Evolutionary conservation across 2,888 invertebrate genomes (phyloP).

Genomic region (Anthophora plumipes): DNA sequence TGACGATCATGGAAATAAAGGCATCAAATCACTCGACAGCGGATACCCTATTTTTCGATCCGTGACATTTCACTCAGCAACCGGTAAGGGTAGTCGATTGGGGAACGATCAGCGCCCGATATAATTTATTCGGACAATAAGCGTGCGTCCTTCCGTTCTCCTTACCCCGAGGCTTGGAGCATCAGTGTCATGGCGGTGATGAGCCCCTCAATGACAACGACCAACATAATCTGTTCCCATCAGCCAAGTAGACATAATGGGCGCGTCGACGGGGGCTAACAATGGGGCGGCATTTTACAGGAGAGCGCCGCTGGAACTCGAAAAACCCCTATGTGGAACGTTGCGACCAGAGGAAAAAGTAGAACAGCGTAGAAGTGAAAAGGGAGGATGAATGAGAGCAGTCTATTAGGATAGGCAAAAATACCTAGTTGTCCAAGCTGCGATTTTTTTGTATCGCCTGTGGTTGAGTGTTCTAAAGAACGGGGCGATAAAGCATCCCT

Average conservation of each 20-base stretch:
- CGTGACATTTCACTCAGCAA: slow-evolving; percentile 60
- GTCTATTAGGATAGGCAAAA: slow-evolving; percentile 18
- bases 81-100: slow-evolving; percentile 52
- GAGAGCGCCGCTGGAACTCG: slow-evolving; percentile 70
- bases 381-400: slow-evolving; percentile 2
- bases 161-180: slow-evolving; percentile 59
- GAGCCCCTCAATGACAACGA: slow-evolving; percentile 82
- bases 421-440: slow-evolving; percentile 24
- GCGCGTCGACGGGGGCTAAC: slow-evolving; percentile 77
- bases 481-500: not conserved
- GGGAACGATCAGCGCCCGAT: slow-evolving; percentile 56
- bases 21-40: slow-evolving; percentile 57
- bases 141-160: slow-evolving; percentile 61
- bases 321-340: slow-evolving; percentile 45
- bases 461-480: no score
- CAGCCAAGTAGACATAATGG: slow-evolving; percentile 81
- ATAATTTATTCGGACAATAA: slow-evolving; percentile 81
- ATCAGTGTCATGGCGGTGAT: slow-evolving; percentile 81
- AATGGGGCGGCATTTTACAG: slow-evolving; percentile 76
- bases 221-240: slow-evolving; percentile 83
- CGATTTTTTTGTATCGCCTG: slow-evolving; percentile 6
- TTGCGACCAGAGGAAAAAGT: slow-evolving; percentile 38
- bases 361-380: not conserved
- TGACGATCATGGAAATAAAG: slow-evolving; percentile 56
- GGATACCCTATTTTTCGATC: slow-evolving; percentile 60